Evolutionary conservation across 1,140 invertebrate species (phyloP), one percentile per base, ranked within the genome.

Genomic region (Zaprionus gabonicus): DNA sequence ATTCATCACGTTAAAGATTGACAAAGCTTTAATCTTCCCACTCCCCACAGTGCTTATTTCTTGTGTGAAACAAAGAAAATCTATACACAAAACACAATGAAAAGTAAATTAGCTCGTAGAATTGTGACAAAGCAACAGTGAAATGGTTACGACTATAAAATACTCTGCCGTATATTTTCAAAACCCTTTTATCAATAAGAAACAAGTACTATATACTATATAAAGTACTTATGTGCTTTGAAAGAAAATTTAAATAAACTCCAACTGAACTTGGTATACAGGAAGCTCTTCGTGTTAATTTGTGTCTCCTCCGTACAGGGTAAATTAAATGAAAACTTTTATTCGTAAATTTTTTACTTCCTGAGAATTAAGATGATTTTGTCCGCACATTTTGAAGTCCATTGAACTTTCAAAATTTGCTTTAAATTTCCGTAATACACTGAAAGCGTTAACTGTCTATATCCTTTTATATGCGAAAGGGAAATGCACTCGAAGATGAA

Each of bases 361-460:
- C 65, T 53, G 53, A 31, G 27, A 59, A 67, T 49, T 36, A 17
- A 10, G 34, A 28, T 36, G 57, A 64, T 68, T 56, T 71, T 71
- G 55, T 59, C 23, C 46, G 62, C 51, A 20, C 41, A 57, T 38
- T 25, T 57, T 25, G 3, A 49, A 71, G 83, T 87, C 70, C 80
- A 74, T 76, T 80, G 67, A 87, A 86, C 83, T 80, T 38, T 41
- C 44, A 27, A 59, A 64, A 69, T 49, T 68, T 63, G 44, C 55
- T 27, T 62, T 69, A 56, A 66, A 57, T 64, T 62, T 46, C 31
- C 53, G 46, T 67, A 38, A 70, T 73, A 76, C 38, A 6, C 79
- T 65, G 63, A 46, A 67, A 78, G 62, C 69, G 51, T 70, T 58
- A 44, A 58, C 31, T 51, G 31, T 23, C 55, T 7, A 12, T 13